phyloP scores from a whole-genome alignment of 2,888 invertebrate genomes.

The Lydus trimaculatus region DNA sequence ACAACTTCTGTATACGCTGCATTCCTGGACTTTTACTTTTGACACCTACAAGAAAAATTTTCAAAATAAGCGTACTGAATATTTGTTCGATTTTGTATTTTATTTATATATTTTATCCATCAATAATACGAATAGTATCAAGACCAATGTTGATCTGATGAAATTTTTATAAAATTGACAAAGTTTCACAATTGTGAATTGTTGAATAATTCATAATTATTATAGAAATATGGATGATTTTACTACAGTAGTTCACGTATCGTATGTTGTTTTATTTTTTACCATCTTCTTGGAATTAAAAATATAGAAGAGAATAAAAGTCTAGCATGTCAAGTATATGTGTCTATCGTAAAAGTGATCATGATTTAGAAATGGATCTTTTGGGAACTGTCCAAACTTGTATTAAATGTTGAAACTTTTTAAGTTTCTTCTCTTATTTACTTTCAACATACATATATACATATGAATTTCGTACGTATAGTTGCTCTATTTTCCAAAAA shows the following conservation, averaged over 20 bases:
- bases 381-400: not conserved
- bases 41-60: conserved; percentile 65
- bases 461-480: not conserved
- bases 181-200: not conserved
- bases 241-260: not conserved
- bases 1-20: conserved; percentile 89
- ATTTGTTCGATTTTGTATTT: not conserved
- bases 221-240: too few species aligned
- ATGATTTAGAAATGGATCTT: not conserved
- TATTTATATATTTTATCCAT: too few species aligned
- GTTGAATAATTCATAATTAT: not conserved
- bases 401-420: not conserved
- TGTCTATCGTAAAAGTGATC: not conserved
- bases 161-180: too few species aligned
- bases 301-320: not conserved
- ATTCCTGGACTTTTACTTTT: conserved; percentile 94
- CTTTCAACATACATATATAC: not conserved
- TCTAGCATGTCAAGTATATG: not conserved
- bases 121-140: not conserved
- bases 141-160: not conserved
- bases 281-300: too few species aligned
- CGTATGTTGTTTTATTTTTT: too few species aligned
- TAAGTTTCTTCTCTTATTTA: not conserved
- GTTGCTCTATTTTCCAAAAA: too few species aligned
- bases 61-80: not conserved